phyloP scores from a whole-genome alignment of 2,113 vertebrate species.

The Athene noctua region DNA sequence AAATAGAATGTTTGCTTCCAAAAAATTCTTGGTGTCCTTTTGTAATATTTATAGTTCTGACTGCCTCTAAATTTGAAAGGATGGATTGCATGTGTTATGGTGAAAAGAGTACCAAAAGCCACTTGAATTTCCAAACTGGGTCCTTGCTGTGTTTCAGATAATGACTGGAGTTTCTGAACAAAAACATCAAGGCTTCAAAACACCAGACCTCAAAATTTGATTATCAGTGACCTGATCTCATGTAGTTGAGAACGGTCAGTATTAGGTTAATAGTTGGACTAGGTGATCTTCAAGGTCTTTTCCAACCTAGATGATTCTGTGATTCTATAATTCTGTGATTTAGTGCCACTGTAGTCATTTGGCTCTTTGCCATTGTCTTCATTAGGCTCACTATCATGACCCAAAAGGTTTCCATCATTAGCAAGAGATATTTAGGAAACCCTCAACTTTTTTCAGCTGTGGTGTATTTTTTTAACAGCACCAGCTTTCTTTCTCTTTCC shows the following conservation, averaged over 20 bases:
- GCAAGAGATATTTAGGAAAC: neutral
- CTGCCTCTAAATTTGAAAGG: neutral
- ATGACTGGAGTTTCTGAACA: neutral
- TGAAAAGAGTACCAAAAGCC: neutral
- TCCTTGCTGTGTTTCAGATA: neutral
- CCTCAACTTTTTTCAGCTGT: neutral
- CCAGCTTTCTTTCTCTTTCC: neutral
- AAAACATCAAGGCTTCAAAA: neutral
- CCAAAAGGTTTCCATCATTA: neutral
- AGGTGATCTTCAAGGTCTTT: too few species aligned
- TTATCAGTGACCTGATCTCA: neutral
- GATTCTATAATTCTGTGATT: neutral
- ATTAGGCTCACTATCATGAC: neutral
- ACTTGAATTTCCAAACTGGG: neutral
- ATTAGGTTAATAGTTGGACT: too few species aligned
- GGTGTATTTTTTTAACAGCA: neutral
- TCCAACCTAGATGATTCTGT: too few species aligned
- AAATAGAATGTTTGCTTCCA: neutral
- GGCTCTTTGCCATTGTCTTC: constrained; percentile 1
- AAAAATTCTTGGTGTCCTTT: neutral
- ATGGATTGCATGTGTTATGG: neutral
- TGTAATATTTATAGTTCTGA: neutral
- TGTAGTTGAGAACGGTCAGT: too few species aligned
- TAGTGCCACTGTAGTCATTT: neutral
- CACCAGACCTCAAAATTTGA: neutral